Base-by-base conservation (phyloP, 1,140 invertebrate genomes). In the Bursaphelenchus mucronatus region DNA sequence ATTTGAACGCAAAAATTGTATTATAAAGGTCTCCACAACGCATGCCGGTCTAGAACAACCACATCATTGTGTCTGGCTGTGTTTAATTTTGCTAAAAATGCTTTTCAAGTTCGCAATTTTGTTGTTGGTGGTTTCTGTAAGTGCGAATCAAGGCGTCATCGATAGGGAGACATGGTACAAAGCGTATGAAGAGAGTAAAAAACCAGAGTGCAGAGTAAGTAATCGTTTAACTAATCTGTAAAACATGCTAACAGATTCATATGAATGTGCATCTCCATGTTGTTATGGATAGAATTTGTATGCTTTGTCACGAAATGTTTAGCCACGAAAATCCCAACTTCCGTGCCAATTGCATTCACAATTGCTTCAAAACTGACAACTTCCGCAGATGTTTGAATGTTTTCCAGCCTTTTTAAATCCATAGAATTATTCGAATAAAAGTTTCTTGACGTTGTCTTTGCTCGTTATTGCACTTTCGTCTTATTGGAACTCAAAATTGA, bases 251-350 rank as follows among this genome's bases (percentile, higher is more conserved):
- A n/a, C 46, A 57, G 55, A 39, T 57, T 10, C 55, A 57, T 21
- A 40, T 41, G 41, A 57, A 57, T 17, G 41, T 15, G 8, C 19
- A 46, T 13, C 58, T 61, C 21, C 58, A 61, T 50, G 43, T 61
- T 4, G 19, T 61, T 5, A 49, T 61, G 43, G 58, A 61, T 5
- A 30, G 30, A 30, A 30, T 70, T 21, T 70, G 68, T 45, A 15
- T 68, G 19, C 46, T 72, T 7, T 70, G 68, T 47, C 70, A 70
- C 30, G 69, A 70, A 44, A 66, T 71, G 49, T 70, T 66, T 46
- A 64, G 58, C 13, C 68, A 70, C 39, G 59, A 73, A 11, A 40
- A 40, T 11, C 68, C 68, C 40, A 70, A 70, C 41, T 67, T 73
- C 50, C 59, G 68, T 21, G 10, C 47, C 9, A 63, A 70, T 7